These are phyloP conservation scores for Alviniconcha strummeri DNA, from an alignment of 2,888 invertebrate species.

Conservation along the genomic window DNA sequence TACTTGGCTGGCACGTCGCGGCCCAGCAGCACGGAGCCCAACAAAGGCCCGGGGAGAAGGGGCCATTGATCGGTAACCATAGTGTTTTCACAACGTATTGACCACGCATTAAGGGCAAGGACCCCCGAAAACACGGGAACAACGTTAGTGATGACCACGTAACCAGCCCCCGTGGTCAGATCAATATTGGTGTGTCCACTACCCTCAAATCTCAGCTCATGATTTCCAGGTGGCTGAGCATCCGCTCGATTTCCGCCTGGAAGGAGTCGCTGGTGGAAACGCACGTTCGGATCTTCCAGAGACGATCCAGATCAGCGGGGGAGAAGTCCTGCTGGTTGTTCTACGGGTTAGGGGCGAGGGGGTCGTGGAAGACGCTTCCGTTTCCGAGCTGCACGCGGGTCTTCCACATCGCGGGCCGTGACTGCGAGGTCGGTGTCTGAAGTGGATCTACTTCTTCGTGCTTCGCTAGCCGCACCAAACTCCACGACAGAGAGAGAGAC, in stretches of 20 bases:
- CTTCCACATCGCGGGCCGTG: too few relatives aligned
- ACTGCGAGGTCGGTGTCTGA: too few relatives aligned
- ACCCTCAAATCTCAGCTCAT: slow-evolving; percentile 9
- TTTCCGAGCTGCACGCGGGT: too few relatives aligned
- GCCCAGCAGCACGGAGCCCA: background rate
- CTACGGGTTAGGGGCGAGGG: background rate
- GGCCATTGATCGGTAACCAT: background rate
- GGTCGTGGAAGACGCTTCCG: too few relatives aligned
- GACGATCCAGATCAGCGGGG: background rate
- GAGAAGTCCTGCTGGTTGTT: background rate
- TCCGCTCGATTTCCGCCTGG: background rate
- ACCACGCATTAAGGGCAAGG: background rate
- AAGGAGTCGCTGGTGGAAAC: background rate
- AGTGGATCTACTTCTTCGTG: too few relatives aligned
- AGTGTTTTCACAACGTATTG: slow-evolving; percentile 26
- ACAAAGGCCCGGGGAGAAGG: background rate
- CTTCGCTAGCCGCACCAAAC: too few relatives aligned
- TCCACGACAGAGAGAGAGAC: too few relatives aligned
- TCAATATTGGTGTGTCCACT: slow-evolving; percentile 25
- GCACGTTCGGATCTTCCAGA: background rate
- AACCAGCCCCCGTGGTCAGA: background rate
- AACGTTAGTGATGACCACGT: background rate
- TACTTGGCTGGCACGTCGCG: background rate
- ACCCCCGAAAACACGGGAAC: background rate
- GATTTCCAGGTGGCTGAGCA: slow-evolving; percentile 12